Evolutionary conservation across 2,797 vertebrate genomes (phyloP).

Genomic region (Hylomyscus alleni): DNA sequence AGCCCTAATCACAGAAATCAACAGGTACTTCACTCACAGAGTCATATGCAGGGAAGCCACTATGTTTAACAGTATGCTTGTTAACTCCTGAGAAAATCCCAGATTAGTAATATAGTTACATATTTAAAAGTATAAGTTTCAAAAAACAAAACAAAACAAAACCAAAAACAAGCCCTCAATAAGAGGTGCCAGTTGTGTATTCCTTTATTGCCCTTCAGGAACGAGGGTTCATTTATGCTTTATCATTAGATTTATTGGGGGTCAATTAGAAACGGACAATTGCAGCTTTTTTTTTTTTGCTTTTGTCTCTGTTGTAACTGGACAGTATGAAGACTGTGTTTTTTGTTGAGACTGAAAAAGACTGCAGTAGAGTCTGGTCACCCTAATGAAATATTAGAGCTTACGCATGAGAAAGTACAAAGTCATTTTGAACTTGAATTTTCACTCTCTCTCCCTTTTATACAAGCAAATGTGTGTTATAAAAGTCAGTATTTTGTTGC

Average conservation of each 20-base stretch:
- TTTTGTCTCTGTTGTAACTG: slow-evolving; percentile 1
- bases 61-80: slow-evolving; percentile 20
- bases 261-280: not conserved
- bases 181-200: not conserved
- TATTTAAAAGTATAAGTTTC: not conserved
- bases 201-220: not conserved
- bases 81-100: not conserved
- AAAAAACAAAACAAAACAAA: not conserved
- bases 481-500: not conserved
- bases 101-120: accelerated
- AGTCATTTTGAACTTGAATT: not conserved
- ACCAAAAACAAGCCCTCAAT: not conserved
- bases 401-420: not conserved
- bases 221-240: not conserved
- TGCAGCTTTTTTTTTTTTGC: not conserved
- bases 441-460: not conserved
- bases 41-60: not conserved
- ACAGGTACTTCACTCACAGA: slow-evolving; percentile 27
- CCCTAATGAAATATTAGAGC: slow-evolving; percentile 16
- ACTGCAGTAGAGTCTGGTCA: not conserved
- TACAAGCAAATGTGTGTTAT: not conserved
- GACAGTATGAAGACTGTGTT: not conserved
- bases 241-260: not conserved
- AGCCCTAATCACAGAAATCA: not conserved
- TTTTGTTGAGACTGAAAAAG: not conserved